Base-by-base conservation (phyloP, 2,113 vertebrate species). In the Calidris pygmaea region DNA sequence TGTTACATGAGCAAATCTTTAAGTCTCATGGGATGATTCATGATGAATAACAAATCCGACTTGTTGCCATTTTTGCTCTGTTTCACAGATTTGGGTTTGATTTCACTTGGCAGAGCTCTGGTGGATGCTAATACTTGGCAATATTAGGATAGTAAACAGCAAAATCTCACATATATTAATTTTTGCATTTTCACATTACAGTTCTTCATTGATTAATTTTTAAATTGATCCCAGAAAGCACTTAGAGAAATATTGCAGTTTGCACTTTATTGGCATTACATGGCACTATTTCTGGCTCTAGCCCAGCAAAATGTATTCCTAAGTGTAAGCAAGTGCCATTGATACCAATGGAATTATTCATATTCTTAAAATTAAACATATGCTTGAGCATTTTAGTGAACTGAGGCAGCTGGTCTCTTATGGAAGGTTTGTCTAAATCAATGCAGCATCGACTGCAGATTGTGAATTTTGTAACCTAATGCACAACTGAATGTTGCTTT, bases 291-390 rank as follows among this genome's bases (percentile, higher is more conserved):
- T 60, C 89, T 94, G 93, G 87, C 80, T 96, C 70, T 53, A 65
- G 58, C 60, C 90, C 93, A 94, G 91, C 48, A 71, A 93, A 87
- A 85, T 93, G 56, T 84, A 93, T 86, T 84, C 96, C 92, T 76
- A 93, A 95, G 66, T 87, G 55, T 78, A 84, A 90, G 91, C 30
- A 59, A 83, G 76, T 84, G 86, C 83, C 81, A 68, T 79, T 79
- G 84, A 65, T 96, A 95, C 86, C 76, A 93, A 88, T 74, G 89
- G 89, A 95, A 95, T 94, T 95, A 96, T 93, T 95, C 95, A 95
- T 93, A 81, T 84, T 83, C 94, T 92, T 92, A 92, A 95, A 93
- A 97, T 92, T 95, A 95, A 96, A 90, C 94, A 93, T 97, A 93
- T 97, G 95, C 47, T 95, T 92, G 43, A 92, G 59, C 83, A 83